Evolutionary conservation across 2,888 invertebrate species (phyloP).

Genomic region (Amphipyra berbera): DNA sequence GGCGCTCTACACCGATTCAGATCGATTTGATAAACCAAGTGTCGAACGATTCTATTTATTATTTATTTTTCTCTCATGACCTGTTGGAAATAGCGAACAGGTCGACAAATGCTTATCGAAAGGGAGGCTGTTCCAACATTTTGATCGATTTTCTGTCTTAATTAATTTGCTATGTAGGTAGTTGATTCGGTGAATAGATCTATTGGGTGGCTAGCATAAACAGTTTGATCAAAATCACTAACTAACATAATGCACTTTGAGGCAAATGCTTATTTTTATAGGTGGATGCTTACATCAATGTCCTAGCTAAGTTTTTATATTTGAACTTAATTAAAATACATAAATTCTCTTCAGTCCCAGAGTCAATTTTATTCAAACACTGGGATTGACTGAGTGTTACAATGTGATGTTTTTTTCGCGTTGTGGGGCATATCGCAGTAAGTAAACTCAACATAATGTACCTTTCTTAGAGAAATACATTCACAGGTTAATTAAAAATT

Average conservation of each 20-base stretch:
- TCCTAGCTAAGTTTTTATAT: constrained; percentile 4
- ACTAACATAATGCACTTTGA: constrained; percentile 30
- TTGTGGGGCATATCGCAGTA: constrained; percentile 18
- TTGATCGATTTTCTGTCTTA: no score
- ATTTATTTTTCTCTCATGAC: no score
- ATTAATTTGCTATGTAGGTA: not conserved
- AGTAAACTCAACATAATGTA: not conserved
- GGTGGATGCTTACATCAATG: constrained; percentile 43
- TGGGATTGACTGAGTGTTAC: no score
- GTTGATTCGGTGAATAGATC: constrained; percentile 29
- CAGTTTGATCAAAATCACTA: constrained; percentile 36
- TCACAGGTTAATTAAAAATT: no score
- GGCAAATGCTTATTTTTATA: constrained; percentile 19
- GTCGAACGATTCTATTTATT: no score
- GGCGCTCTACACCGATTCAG: no score
- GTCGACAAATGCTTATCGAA: no score
- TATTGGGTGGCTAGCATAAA: constrained; percentile 28
- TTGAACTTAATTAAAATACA: constrained; percentile 14
- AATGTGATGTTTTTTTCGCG: constrained; percentile 4
- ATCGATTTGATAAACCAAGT: no score
- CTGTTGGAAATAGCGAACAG: no score
- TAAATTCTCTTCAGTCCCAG: not conserved
- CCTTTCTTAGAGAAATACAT: not conserved
- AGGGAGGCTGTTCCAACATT: no score
- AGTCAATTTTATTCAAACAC: no score